Evolutionary conservation across 2,888 invertebrate genomes (phyloP).

Genomic region (Thera obeliscata): DNA sequence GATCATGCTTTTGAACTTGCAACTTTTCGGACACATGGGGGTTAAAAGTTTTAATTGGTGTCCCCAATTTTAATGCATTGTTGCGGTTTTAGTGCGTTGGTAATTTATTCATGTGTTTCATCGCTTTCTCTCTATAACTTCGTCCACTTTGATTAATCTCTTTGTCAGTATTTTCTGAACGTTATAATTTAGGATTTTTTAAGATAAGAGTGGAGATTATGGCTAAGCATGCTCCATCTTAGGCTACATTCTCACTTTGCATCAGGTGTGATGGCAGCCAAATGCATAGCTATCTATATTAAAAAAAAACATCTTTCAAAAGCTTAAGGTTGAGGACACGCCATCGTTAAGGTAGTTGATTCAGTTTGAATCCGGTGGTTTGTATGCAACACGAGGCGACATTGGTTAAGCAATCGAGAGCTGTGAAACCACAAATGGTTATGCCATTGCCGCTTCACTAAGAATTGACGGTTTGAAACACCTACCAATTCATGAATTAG

Average conservation of each 20-base stretch:
- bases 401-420: conserved; percentile 4
- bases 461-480: not conserved
- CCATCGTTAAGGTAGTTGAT: not conserved
- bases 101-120: conserved; percentile 11
- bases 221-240: too few relatives aligned
- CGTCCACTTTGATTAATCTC: conserved; percentile 12
- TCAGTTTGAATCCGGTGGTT: conserved; percentile 6
- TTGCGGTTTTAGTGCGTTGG: not conserved
- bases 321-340: not conserved
- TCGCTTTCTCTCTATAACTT: not conserved
- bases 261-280: too few relatives aligned
- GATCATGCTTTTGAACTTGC: conserved; percentile 57
- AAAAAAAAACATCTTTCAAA: not conserved
- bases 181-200: too few relatives aligned
- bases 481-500: not conserved
- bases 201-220: too few relatives aligned
- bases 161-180: not conserved
- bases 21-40: conserved; percentile 44
- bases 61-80: conserved; percentile 30
- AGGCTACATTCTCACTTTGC: too few relatives aligned
- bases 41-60: conserved; percentile 22
- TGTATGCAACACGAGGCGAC: conserved; percentile 3
- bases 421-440: conserved; percentile 7
- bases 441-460: conserved; percentile 2
- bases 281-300: too few relatives aligned